phyloP scores from a whole-genome alignment of 2,888 invertebrate genomes.

The Drosophila quinaria region DNA sequence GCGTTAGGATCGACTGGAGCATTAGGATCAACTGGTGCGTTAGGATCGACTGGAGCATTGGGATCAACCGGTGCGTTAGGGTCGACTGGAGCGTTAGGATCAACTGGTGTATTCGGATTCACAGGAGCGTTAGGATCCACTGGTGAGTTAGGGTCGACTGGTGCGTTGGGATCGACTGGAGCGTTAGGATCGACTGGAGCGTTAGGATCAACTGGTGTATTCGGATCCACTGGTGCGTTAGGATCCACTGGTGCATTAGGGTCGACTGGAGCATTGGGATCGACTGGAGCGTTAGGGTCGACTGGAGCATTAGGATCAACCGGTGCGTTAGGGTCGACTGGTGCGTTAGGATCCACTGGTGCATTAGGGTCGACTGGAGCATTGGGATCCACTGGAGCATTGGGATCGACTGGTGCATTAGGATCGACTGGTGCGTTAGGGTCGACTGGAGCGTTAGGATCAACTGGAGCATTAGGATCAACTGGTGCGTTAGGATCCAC shows the following conservation, averaged over 20 bases:
- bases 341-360: slow-evolving; percentile 20
- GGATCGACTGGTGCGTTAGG: slow-evolving; percentile 38
- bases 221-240: slow-evolving; percentile 19
- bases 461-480: too few relatives aligned
- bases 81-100: slow-evolving; percentile 10
- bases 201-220: slow-evolving; percentile 18
- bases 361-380: slow-evolving; percentile 25
- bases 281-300: slow-evolving; percentile 15
- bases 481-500: too few relatives aligned
- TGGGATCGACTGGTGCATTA: slow-evolving; percentile 28
- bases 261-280: slow-evolving; percentile 34
- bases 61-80: slow-evolving; percentile 21
- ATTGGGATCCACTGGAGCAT: slow-evolving; percentile 16
- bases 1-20: slow-evolving; percentile 43
- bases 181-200: slow-evolving; percentile 39
- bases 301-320: slow-evolving; percentile 2
- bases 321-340: slow-evolving; percentile 22
- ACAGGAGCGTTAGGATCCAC: slow-evolving; percentile 33
- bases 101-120: too few relatives aligned
- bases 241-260: slow-evolving; percentile 40
- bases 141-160: slow-evolving; percentile 20
- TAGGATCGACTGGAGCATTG: slow-evolving; percentile 11
- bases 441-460: slow-evolving; percentile 18
- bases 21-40: slow-evolving; percentile 18
- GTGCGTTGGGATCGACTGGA: slow-evolving; percentile 18